Conservation (phyloP, 2,888 invertebrate genomes). For the Patella depressa region DNA sequence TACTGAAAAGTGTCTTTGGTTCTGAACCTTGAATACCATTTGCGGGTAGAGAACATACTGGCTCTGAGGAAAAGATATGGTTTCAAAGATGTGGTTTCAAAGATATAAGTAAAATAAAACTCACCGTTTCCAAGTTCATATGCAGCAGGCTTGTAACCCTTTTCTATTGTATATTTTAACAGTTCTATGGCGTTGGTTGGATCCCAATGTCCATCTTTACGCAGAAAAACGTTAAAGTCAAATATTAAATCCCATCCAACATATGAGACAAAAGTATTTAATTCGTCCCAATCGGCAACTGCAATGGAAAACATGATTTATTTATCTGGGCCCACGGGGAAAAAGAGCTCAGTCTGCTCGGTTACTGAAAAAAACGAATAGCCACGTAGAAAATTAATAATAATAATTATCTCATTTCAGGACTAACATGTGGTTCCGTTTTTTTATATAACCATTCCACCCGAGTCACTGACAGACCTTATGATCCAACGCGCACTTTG, state of each 20-base stretch:
- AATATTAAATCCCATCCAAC: conserved; percentile 78
- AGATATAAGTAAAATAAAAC: background rate
- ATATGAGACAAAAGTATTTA: conserved; percentile 77
- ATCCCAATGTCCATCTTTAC: conserved; percentile 78
- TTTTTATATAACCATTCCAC: too few relatives aligned
- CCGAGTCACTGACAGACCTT: too few relatives aligned
- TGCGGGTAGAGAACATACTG: too few relatives aligned
- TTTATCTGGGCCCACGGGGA: background rate
- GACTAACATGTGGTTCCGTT: too few relatives aligned
- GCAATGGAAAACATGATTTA: background rate
- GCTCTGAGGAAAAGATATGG: too few relatives aligned
- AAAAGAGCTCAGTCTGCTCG: background rate
- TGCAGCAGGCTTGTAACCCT: conserved; percentile 70
- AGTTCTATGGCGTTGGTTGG: conserved; percentile 78
- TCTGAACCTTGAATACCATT: too few relatives aligned
- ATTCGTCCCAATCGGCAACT: conserved; percentile 75
- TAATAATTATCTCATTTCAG: too few relatives aligned
- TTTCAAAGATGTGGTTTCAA: too few relatives aligned
- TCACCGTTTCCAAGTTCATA: conserved; percentile 69
- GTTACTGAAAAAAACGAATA: too few relatives aligned
- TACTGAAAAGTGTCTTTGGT: too few relatives aligned
- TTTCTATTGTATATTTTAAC: conserved; percentile 77
- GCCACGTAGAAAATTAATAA: too few relatives aligned
- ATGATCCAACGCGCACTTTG: too few relatives aligned
- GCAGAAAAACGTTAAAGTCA: conserved; percentile 79